phyloP scores from a whole-genome alignment of 2,113 vertebrate genomes.

The Pelusios castaneus region DNA sequence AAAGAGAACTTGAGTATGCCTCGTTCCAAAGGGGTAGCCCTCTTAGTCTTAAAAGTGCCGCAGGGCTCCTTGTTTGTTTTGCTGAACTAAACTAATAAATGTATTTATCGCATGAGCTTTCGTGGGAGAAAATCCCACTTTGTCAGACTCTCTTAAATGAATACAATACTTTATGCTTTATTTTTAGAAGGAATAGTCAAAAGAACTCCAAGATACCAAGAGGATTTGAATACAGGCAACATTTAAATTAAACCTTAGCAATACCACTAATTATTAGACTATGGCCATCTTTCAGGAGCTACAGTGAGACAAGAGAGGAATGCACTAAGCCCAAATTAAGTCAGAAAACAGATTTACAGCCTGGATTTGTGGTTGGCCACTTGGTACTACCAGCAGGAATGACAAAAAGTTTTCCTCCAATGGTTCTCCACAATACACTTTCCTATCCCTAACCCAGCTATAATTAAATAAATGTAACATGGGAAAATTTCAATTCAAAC shows the following conservation, averaged over 20 bases:
- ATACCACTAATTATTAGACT: neutral
- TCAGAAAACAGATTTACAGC: neutral
- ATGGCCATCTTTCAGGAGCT: neutral
- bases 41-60: too few species aligned
- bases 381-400: neutral
- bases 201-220: neutral
- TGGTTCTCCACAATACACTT: neutral
- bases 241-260: neutral
- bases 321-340: neutral
- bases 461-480: slow-evolving; percentile 12
- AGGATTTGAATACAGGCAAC: neutral
- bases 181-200: neutral
- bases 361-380: neutral
- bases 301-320: neutral
- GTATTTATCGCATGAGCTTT: too few species aligned
- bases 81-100: too few species aligned
- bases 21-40: too few species aligned
- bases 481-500: neutral
- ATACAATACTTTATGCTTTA: neutral
- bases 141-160: neutral
- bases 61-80: too few species aligned
- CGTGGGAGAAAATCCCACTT: too few species aligned
- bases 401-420: slow-evolving; percentile 19
- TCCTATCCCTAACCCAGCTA: slow-evolving; percentile 9
- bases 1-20: neutral